Evolutionary conservation across 2,888 invertebrate genomes (phyloP), one percentile per base, ranked within the genome.

Genomic region (Ethmia dodecea): DNA sequence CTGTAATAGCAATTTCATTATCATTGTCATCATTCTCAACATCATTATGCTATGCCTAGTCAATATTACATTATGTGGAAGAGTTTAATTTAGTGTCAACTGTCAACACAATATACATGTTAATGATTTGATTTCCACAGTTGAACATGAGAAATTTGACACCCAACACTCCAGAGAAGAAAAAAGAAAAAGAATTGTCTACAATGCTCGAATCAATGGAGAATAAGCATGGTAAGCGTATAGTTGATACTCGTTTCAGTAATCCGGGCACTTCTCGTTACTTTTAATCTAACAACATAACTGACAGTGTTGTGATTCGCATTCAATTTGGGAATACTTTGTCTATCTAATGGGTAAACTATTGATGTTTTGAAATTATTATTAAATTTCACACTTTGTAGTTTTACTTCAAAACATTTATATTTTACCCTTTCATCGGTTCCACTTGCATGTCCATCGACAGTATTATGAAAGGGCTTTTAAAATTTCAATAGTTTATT

Each of bases 171-270:
- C 87, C 89, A 9, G 88, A 89, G 52, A 92, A 92, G 53, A 91
- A 91, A 49, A 79, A 77, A 44, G 93, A 93, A 33, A 92, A 92
- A 57, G 93, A 94, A 59, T 62, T 94, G 35, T 88, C 92, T 14
- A 89, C 92, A 11, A 90, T 93, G 80, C 88, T 95, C 28, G 90
- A 92, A 44, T 91, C 93, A 35, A 92, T 95, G 89, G 94, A 95
- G 60, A 90, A 91, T 15, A 95, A 94, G 70, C 94, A 95, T 78
- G 93, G 95, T 95, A 88, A 86, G 91, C 80, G 28, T 11, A 31
- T 20, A 30, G 27, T 43, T 38, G n/a, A n/a, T n/a, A n/a, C n/a
- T n/a, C n/a, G n/a, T n/a, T n/a, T n/a, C n/a, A n/a, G n/a, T n/a
- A n/a, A 22, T 8, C 9, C 32, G 37, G 34, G 42, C 45, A 45